Evolutionary conservation across 1,140 invertebrate species (phyloP).

Genomic region (Pectinophora gossypiella): DNA sequence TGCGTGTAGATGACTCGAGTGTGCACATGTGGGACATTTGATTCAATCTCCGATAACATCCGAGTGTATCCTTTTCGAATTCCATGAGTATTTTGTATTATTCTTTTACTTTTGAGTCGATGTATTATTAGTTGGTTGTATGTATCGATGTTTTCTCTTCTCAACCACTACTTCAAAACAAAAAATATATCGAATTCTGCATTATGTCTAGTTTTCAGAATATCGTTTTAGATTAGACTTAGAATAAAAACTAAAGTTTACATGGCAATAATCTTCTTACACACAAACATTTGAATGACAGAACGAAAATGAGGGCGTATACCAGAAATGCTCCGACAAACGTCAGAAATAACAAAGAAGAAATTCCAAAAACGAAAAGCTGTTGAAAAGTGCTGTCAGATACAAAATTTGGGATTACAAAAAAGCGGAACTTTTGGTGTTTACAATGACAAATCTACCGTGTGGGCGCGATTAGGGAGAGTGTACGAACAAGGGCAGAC

Average conservation of each 20-base stretch:
- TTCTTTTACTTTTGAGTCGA: not conserved
- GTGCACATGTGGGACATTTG: slow-evolving; percentile 2
- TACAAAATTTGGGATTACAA: slow-evolving; percentile 31
- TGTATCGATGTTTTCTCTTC: too few relatives aligned
- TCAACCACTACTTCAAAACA: too few relatives aligned
- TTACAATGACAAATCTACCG: slow-evolving; percentile 62
- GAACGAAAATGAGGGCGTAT: too few relatives aligned
- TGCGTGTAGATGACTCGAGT: slow-evolving; percentile 36
- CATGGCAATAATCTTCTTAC: too few relatives aligned
- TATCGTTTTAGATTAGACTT: too few relatives aligned
- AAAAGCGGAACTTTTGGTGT: slow-evolving; percentile 32
- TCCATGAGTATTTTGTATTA: not conserved
- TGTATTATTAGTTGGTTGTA: too few relatives aligned
- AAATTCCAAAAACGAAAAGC: slow-evolving; percentile 53
- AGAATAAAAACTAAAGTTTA: too few relatives aligned
- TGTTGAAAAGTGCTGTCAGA: slow-evolving; percentile 40
- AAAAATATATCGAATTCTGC: too few relatives aligned
- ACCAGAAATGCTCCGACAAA: too few relatives aligned
- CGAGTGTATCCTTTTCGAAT: too few relatives aligned
- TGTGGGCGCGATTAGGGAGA: slow-evolving; percentile 28
- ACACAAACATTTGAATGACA: too few relatives aligned
- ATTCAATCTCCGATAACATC: not conserved
- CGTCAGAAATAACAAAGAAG: slow-evolving; percentile 38
- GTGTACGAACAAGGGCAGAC: slow-evolving; percentile 23
- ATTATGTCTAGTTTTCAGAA: too few relatives aligned